Percentiles rank a stretch among this genome's conserved stretches.
Conservation (phyloP, 2,888 invertebrate species). For the Yponomeuta malinellus region DNA sequence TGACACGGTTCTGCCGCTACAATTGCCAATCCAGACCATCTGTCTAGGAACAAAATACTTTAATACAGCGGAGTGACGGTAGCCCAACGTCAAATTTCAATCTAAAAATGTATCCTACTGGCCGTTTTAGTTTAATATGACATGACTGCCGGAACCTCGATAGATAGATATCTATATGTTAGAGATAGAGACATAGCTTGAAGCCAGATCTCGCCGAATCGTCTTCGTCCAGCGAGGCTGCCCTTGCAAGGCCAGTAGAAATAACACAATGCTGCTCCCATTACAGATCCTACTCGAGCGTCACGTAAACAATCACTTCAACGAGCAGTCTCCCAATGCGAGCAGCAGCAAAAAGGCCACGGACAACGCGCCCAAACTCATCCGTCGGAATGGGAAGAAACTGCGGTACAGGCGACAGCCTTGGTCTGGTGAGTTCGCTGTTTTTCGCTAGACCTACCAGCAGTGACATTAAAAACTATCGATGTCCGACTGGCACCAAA, state of each 20-base stretch:
- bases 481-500: too few species aligned
- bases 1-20: too few species aligned
- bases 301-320: slow-evolving; percentile 95
- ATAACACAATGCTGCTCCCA: slow-evolving; percentile 8
- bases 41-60: too few species aligned
- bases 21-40: too few species aligned
- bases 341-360: slow-evolving; percentile 81
- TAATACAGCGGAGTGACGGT: too few species aligned
- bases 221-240: neutral
- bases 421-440: slow-evolving; percentile 84
- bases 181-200: neutral
- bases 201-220: neutral
- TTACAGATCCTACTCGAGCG: slow-evolving; percentile 88
- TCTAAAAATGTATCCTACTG: too few species aligned
- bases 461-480: neutral
- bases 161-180: neutral
- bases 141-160: neutral
- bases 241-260: neutral
- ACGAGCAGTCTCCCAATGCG: slow-evolving; percentile 75
- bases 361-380: slow-evolving; percentile 83
- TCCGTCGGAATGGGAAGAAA: slow-evolving; percentile 91
- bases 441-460: neutral
- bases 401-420: slow-evolving; percentile 90
- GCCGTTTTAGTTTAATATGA: too few species aligned
- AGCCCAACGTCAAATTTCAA: too few species aligned